Evolutionary conservation across 2,888 invertebrate genomes (phyloP), one percentile per base, ranked within the genome.

Genomic region (Netelia inedita): DNA sequence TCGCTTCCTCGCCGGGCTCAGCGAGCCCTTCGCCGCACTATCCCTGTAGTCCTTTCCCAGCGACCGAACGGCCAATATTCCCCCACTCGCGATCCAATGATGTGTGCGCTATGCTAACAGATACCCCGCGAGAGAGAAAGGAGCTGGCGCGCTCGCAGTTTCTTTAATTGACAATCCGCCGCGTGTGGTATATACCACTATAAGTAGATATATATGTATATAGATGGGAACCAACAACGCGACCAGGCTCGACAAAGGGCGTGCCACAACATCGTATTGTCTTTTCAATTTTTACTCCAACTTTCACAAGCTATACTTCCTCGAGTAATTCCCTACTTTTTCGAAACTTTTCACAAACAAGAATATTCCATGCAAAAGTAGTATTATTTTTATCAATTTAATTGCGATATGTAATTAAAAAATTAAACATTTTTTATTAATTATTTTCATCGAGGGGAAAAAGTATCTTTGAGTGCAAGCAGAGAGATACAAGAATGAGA

Each of bases 121-220:
- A 88, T 28, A 78, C 65, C n/a, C 28, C 19, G 11, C 28, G 43
- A 83, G 66, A 74, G 55, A 78, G 21, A 73, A 50, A 74, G 43
- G 21, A 50, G 3, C 19, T 28, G 28, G 19, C 53, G 21, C 43
- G 50, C 83, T 88, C 88, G 88, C 88, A 90, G 91, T 93, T 93
- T 93, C 93, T 93, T 92, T 93, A 93, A 94, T 93, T 93, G 93
- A 94, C 93, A 92, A 93, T 92, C 87, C 86, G 80, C 68, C 63
- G 79, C 81, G 68, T 74, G 79, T 71, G 75, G 76, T 86, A 85
- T 72, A 82, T 79, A 66, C 76, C 71, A 16, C 65, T 19, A 43
- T 68, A 57, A 66, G 63, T 53, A 71, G 14, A 72, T 83, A 65
- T 59, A 43, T 35, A 53, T 68, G 19, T 50, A 50, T 43, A 59